Evolutionary conservation across 2,888 invertebrate genomes (phyloP), one percentile per base, ranked within the genome.

Genomic region (Leptinotarsa rubiginosa): DNA sequence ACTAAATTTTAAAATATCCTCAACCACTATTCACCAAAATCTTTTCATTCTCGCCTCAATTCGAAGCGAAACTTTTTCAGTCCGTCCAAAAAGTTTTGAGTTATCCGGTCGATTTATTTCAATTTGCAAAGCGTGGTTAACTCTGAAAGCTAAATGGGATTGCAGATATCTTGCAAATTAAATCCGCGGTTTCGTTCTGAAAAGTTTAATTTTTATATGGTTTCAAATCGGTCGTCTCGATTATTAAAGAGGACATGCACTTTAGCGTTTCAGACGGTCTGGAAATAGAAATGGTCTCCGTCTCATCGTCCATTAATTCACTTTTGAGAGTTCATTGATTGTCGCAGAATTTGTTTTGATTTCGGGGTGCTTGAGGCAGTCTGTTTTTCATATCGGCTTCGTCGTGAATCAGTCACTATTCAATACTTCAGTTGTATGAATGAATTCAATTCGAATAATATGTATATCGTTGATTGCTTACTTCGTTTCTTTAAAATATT

Each of bases 111-210:
- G 77, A 80, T 80, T 80, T 78, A 78, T 80, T 78, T 79, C 77
- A 79, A 79, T 79, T 79, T 78, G 77, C 56, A 31, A 70, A 73
- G 72, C 75, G 75, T 73, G 76, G 75, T 77, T 79, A 69, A 69
- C 73, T 74, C 70, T 72, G 74, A 77, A 75, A 79, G 69, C 71
- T 72, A 78, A 81, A 81, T 81, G 76, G 74, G 76, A 79, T 79
- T 77, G 73, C 70, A 73, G 75, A 78, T 76, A 77, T 81, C 78
- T 77, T 76, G 77, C 74, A 77, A 79, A 81, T 81, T 78, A 78
- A 77, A 79, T 78, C 78, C 75, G 73, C 59, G 72, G 75, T 73
- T 76, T 41, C 54, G 31, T 68, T 52, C 25, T 18, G 59, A 41
- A 50, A 69, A 78, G 74, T 78, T 78, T 77, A 74, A 74, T 79